phyloP scores from a whole-genome alignment of 2,888 invertebrate species.

The Tupiocoris notatus region DNA sequence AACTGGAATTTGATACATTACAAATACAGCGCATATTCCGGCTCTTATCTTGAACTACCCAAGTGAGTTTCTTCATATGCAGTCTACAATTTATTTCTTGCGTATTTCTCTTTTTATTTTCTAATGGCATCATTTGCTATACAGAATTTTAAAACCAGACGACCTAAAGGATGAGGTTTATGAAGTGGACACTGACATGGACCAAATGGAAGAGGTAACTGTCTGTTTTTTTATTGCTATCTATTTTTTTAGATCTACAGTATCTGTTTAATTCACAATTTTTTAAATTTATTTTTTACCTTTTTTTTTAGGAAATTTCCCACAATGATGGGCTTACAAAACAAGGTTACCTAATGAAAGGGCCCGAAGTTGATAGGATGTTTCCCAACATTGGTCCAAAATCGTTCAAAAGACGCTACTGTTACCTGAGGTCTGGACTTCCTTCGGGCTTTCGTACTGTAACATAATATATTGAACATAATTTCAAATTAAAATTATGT shows the following conservation, averaged over 20 bases:
- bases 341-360: constrained; percentile 87
- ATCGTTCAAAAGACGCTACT: constrained; percentile 87
- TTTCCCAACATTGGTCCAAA: constrained; percentile 89
- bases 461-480: too few species aligned
- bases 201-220: constrained; percentile 71
- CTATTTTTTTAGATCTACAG: too few species aligned
- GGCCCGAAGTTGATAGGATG: constrained; percentile 88
- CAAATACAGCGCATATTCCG: constrained; percentile 86
- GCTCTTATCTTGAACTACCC: constrained; percentile 82
- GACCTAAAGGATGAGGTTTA: constrained; percentile 79
- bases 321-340: constrained; percentile 72
- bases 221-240: constrained; percentile 9
- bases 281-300: neutral
- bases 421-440: constrained; percentile 64
- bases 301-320: constrained; percentile 8
- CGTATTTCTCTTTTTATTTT: constrained; percentile 14
- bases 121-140: too few species aligned
- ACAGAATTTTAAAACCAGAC: constrained; percentile 58
- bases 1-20: constrained; percentile 89
- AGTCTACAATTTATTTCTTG: neutral
- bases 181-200: constrained; percentile 84
- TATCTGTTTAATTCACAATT: too few species aligned
- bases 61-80: constrained; percentile 64
- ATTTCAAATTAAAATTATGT: too few species aligned
- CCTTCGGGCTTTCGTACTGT: too few species aligned